Percentiles rank a stretch among this genome's conserved stretches.
These are phyloP conservation scores for Drosophila teissieri DNA, from an alignment of 1,140 invertebrate species.

Conservation along the genomic window DNA sequence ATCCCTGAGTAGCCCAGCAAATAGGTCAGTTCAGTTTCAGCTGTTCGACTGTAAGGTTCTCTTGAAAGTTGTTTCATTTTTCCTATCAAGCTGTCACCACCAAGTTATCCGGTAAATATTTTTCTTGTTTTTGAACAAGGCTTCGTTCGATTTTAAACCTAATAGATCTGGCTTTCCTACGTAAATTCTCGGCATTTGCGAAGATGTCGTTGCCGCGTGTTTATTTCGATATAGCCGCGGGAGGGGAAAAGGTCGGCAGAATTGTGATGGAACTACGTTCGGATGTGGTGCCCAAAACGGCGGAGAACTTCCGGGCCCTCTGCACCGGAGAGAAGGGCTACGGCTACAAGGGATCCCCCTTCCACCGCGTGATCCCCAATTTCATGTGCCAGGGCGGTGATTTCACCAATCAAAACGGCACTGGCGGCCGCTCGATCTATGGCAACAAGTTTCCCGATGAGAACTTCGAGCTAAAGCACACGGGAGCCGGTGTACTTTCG, in stretches of 20 bases:
- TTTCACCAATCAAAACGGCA: slow-evolving; percentile 97
- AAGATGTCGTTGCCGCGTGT: slow-evolving; percentile 36
- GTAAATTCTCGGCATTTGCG: slow-evolving; percentile 10
- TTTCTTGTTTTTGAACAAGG: not conserved
- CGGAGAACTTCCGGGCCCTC: slow-evolving; percentile 95
- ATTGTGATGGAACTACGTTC: slow-evolving; percentile 89
- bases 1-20: not conserved
- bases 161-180: slow-evolving; percentile 12
- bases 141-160: not conserved
- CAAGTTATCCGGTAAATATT: slow-evolving; percentile 20
- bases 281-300: slow-evolving; percentile 95
- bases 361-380: slow-evolving; percentile 97
- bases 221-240: slow-evolving; percentile 29
- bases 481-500: slow-evolving; percentile 93
- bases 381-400: slow-evolving; percentile 99
- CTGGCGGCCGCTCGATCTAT: slow-evolving; percentile 97
- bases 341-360: slow-evolving; percentile 94
- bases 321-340: slow-evolving; percentile 97
- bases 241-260: slow-evolving; percentile 15
- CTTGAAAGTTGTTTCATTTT: not conserved
- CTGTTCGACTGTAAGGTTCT: not conserved
- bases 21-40: not conserved
- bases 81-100: not conserved
- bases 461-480: slow-evolving; percentile 97
- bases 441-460: slow-evolving; percentile 97